Evolutionary conservation across 2,888 invertebrate genomes (phyloP), one percentile per base, ranked within the genome.

Genomic region (Chrysina gloriosa): DNA sequence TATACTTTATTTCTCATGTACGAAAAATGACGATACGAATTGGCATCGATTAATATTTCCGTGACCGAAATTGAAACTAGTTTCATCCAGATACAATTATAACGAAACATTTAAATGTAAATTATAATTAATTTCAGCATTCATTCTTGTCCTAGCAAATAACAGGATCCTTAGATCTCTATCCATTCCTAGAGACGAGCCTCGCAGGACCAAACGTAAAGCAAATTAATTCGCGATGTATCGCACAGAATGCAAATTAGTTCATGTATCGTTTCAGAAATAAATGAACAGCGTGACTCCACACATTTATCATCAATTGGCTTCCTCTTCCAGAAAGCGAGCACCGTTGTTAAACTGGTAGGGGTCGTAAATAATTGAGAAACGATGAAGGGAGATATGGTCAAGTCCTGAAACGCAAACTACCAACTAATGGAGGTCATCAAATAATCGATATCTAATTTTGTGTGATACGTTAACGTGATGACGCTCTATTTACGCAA

Each of bases 371-470:
- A 45, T 45, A 45, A 45, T 19, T 19, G 45, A 16, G 16, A 21
- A 45, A 45, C 45, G 45, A 16, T 9, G 19, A 45, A 21, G 45
- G n/a, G n/a, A 2, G 58, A 23, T 7, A 39, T 21, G 58, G 58
- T 58, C 58, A 39, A 39, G 50, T 29, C n/a, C 11, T 11, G 36
- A 25, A 39, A 58, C 27, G 39, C 39, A 58, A 39, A 58, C 39
- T 56, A 7, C 23, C 36, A 56, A 36, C 36, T 36, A 14, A 56
- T 39, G 39, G 58, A 39, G 58, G 58, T 58, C 58, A 39, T 58
- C 39, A 39, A 39, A 58, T 25, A 39, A 58, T 58, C 58, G 39
- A 58, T 58, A 58, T 58, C 58, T 58, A 58, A 58, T 58, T 39
- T 58, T 58, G 16, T 50, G 14, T 29, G 50, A 50, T 29, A 50